These are phyloP conservation scores for Delphinus delphis DNA, from an alignment of 2,113 vertebrate species.

Conservation along the genomic window DNA sequence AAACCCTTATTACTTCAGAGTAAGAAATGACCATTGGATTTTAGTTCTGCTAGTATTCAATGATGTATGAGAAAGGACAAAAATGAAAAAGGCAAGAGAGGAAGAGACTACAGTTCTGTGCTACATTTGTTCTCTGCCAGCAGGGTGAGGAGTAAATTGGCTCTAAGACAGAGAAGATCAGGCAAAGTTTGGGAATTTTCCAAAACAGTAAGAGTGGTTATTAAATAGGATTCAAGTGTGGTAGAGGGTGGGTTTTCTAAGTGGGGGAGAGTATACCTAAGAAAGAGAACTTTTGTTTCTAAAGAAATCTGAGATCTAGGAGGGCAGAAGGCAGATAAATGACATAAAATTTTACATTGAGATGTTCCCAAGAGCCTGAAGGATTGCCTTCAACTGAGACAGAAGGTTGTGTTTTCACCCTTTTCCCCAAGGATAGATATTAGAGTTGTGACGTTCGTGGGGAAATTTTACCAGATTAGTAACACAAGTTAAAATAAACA, in stretches of 20 bases:
- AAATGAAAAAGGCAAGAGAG: not conserved
- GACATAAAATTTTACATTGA: not conserved
- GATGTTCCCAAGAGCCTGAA: not conserved
- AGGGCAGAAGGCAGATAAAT: slow-evolving; percentile 1
- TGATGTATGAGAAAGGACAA: not conserved
- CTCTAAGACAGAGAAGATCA: not conserved
- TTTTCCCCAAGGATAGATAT: not conserved
- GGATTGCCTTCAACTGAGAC: not conserved
- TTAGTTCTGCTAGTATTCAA: not conserved
- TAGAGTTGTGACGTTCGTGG: not conserved
- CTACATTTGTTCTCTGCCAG: not conserved
- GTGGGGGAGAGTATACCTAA: not conserved
- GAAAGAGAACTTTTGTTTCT: not conserved
- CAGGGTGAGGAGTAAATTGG: not conserved
- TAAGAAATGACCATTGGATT: not conserved
- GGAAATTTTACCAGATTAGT: not conserved
- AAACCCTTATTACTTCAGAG: not conserved
- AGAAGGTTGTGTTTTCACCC: not conserved
- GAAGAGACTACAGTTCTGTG: not conserved
- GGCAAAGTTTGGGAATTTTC: not conserved
- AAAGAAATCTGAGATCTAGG: not conserved
- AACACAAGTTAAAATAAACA: slow-evolving; percentile 18
- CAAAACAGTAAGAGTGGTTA: not conserved
- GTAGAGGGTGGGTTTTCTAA: not conserved
- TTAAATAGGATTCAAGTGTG: not conserved